phyloP scores from a whole-genome alignment of 2,113 vertebrate genomes.

The Lampris megalopsis region DNA sequence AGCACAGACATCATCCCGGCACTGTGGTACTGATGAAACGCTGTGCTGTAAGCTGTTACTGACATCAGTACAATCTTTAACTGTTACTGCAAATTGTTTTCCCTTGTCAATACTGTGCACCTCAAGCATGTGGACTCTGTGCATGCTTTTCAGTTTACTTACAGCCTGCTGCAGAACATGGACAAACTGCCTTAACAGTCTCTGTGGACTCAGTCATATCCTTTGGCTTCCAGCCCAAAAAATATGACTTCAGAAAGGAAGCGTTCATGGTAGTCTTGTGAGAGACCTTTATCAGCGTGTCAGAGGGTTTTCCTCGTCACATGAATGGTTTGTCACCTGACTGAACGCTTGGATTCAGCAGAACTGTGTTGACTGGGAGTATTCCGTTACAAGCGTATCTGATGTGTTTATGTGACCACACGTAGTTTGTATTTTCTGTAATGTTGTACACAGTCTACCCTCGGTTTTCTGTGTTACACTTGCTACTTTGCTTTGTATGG shows the following conservation, averaged over 20 bases:
- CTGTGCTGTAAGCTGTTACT: constrained; percentile 59
- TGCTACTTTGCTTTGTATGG: constrained; percentile 80
- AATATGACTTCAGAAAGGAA: constrained; percentile 58
- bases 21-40: constrained; percentile 40
- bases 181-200: constrained; percentile 82
- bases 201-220: constrained; percentile 34
- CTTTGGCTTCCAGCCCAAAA: constrained; percentile 53
- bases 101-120: constrained; percentile 42
- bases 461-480: constrained; percentile 85
- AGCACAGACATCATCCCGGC: constrained; percentile 30
- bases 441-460: constrained; percentile 90
- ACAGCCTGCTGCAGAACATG: constrained; percentile 24
- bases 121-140: constrained; percentile 18
- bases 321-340: constrained; percentile 69
- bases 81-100: constrained; percentile 48
- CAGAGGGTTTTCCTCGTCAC: constrained; percentile 49
- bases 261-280: constrained; percentile 67
- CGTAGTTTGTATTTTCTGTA: constrained; percentile 87
- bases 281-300: constrained; percentile 52
- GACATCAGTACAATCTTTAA: constrained; percentile 67
- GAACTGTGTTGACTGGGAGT: constrained; percentile 76
- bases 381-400: constrained; percentile 82
- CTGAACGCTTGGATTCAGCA: constrained; percentile 88
- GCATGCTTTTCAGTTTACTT: background rate
- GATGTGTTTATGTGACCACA: constrained; percentile 85